Evolutionary conservation across 2,797 vertebrate genomes (phyloP).

Genomic region (Miichthys miiuy): DNA sequence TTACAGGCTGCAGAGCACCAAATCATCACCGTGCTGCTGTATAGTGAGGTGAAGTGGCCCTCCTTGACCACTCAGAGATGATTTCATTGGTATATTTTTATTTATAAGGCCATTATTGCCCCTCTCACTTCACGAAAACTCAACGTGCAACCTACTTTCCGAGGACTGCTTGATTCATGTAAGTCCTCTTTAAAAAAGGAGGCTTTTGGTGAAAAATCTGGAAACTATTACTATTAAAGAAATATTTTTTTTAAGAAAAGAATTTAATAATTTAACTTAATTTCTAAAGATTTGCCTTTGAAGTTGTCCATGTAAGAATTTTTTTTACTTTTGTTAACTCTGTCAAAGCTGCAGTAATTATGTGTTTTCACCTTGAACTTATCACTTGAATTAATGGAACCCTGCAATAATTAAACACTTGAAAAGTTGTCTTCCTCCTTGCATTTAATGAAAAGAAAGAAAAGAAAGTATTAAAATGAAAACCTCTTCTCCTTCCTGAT

Average conservation of each 20-base stretch:
- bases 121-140: constrained; percentile 12
- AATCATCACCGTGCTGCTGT: constrained; percentile 4
- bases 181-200: not conserved
- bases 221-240: not conserved
- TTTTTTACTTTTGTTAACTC: not conserved
- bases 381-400: not conserved
- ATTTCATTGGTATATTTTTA: not conserved
- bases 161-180: not conserved
- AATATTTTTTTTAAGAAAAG: not conserved
- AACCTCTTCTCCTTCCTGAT: not conserved
- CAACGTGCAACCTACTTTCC: not conserved
- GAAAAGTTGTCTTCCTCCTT: not conserved
- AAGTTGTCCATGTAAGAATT: not conserved
- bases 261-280: not conserved
- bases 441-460: not conserved
- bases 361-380: not conserved
- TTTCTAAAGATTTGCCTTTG: not conserved
- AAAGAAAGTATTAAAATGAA: not conserved
- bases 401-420: not conserved
- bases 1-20: not conserved
- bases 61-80: not conserved
- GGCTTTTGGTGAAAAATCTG: not conserved
- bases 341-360: not conserved
- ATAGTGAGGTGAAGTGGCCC: not conserved
- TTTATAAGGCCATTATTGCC: not conserved